Base-by-base conservation (phyloP, 2,113 vertebrate genomes). In the Poecilia latipinna region DNA sequence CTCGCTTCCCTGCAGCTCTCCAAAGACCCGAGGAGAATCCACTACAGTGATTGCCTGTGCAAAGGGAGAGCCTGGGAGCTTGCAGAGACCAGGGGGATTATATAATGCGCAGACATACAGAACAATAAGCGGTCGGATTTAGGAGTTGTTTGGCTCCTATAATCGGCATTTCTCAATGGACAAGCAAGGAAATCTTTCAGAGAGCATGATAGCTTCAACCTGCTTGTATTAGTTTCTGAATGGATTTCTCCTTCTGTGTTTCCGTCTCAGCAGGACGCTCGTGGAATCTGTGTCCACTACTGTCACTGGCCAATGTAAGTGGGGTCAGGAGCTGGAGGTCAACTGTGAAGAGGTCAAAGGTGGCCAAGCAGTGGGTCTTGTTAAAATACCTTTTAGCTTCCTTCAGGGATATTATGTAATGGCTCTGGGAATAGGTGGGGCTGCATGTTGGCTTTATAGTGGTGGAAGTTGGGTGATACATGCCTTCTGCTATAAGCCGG, bases 361-460 rank as follows among this genome's bases (percentile, higher is more conserved):
- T 93, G 82, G 70, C 32, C 70, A 85, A 88, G 90, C 89, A 86
- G 84, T 69, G 88, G 89, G 90, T 91, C 92, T 93, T 93, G 91
- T 95, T 93, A 94, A 94, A 94, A 93, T 92, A 86, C 89, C 88
- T 94, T 93, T 94, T 93, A 93, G 86, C 87, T 89, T 91, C 90
- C 91, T 93, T 91, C 83, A 86, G 93, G 91, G 93, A 91, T 91
- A 82, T 93, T 93, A 92, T 91, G 91, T 92, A 92, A 93, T 93
- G 89, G 89, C 89, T 92, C 60, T 81, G 93, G 90, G 90, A 93
- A 87, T 89, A 91, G 75, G 85, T 86, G 74, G 74, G 79, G 71
- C 72, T 87, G 48, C 66, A 75, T 75, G 71, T 72, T 87, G 84
- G 82, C 78, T 79, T 82, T 86, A 89, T 77, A 85, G 83, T 78